phyloP scores from a whole-genome alignment of 2,888 invertebrate genomes.

The Tanytarsus gracilentus region DNA sequence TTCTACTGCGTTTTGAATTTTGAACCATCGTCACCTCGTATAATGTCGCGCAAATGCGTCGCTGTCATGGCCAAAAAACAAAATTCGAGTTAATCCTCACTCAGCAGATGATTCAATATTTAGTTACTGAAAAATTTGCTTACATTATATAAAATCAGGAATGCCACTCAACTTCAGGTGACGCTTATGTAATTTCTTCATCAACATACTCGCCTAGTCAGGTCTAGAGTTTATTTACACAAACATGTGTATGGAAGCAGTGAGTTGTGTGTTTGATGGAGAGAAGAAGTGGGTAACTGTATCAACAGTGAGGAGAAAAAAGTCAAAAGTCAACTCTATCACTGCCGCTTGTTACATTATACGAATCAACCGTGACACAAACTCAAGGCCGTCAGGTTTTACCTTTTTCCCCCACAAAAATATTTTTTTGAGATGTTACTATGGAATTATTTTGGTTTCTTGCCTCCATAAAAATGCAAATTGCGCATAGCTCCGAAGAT shows the following conservation, averaged over 20 bases:
- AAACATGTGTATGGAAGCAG: background rate
- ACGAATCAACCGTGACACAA: conserved; percentile 6
- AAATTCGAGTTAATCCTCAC: too few relatives aligned
- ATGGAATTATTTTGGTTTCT: background rate
- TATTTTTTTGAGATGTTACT: background rate
- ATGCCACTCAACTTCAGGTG: conserved; percentile 26
- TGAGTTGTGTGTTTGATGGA: background rate
- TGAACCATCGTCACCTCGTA: background rate
- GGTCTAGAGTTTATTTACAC: too few relatives aligned
- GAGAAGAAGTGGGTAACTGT: conserved; percentile 25
- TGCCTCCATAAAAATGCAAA: conserved; percentile 8
- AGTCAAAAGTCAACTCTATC: conserved; percentile 24
- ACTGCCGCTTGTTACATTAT: background rate
- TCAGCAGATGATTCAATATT: conserved; percentile 2
- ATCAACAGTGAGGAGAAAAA: conserved; percentile 9
- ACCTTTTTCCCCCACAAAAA: too few relatives aligned
- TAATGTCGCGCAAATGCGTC: background rate
- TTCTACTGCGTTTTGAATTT: background rate
- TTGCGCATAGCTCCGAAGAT: background rate
- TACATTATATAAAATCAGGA: conserved; percentile 3
- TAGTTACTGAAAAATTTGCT: background rate
- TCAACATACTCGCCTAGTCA: background rate
- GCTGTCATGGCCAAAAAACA: conserved; percentile 12
- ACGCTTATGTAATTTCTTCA: conserved; percentile 14
- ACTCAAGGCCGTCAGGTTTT: conserved; percentile 26